Conservation (phyloP, 1,140 invertebrate genomes). For the Coptotermes formosanus region DNA sequence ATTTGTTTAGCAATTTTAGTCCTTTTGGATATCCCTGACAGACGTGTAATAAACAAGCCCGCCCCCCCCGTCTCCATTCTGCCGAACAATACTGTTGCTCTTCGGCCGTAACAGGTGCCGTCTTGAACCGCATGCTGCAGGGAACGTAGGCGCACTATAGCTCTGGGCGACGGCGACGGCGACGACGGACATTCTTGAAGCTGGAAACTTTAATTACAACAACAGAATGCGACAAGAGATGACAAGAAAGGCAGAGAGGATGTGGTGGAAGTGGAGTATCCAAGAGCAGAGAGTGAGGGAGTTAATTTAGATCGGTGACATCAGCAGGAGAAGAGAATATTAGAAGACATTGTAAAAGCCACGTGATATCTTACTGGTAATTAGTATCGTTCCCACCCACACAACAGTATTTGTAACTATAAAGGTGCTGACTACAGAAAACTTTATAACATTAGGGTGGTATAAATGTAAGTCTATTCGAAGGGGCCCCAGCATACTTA, state of each 20-base stretch:
- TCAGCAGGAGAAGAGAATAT: neutral
- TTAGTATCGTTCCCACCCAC: neutral
- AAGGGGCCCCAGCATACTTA: too few species aligned
- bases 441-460: neutral
- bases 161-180: too few species aligned
- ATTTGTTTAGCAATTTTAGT: too few species aligned
- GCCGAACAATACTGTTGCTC: neutral
- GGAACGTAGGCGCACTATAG: too few species aligned
- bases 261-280: too few species aligned
- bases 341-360: neutral
- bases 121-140: too few species aligned
- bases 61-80: too few species aligned
- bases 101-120: neutral
- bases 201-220: conserved; percentile 11
- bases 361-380: neutral
- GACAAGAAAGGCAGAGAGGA: neutral
- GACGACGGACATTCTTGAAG: neutral
- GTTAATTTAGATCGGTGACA: neutral
- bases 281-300: neutral
- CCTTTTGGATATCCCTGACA: neutral
- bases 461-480: neutral
- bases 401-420: neutral
- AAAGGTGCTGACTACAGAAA: neutral
- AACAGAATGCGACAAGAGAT: neutral
- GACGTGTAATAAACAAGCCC: neutral